A percentile compares a stretch with the other conserved stretches of the same genome.
Conservation (phyloP, 2,113 vertebrate genomes). For the Vulpes lagopus region DNA sequence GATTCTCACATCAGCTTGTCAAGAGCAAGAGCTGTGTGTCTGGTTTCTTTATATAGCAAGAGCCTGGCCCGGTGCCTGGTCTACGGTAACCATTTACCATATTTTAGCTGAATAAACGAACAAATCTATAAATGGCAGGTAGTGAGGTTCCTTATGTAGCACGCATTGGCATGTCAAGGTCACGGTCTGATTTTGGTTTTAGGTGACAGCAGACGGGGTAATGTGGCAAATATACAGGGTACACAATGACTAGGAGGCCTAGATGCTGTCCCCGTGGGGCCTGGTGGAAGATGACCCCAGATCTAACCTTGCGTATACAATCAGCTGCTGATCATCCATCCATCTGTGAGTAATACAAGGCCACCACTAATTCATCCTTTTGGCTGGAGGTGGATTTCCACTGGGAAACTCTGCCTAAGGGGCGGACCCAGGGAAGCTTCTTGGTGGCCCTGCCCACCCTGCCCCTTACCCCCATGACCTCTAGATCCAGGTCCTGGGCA, state of each 20-base stretch:
- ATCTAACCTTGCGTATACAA: background rate
- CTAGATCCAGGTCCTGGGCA: background rate
- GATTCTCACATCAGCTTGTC: background rate
- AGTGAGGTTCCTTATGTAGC: background rate
- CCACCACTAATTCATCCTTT: background rate
- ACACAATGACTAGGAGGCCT: background rate
- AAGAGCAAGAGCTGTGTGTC: background rate
- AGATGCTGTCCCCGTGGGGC: background rate
- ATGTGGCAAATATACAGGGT: background rate
- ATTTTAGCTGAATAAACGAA: conserved; percentile 32
- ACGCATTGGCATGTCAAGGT: background rate
- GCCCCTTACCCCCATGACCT: background rate
- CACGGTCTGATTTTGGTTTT: background rate
- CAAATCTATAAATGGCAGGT: background rate
- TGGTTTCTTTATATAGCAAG: background rate
- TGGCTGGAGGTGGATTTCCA: background rate
- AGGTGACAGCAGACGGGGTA: background rate
- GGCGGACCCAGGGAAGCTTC: too few species aligned
- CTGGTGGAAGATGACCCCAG: background rate
- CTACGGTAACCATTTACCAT: background rate
- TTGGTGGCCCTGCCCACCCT: background rate
- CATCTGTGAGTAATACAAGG: background rate
- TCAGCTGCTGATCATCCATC: background rate
- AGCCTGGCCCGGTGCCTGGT: background rate
- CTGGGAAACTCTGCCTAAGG: background rate